Evolutionary conservation across 2,797 vertebrate species (phyloP).

Genomic region (Threskiornis aethiopicus): DNA sequence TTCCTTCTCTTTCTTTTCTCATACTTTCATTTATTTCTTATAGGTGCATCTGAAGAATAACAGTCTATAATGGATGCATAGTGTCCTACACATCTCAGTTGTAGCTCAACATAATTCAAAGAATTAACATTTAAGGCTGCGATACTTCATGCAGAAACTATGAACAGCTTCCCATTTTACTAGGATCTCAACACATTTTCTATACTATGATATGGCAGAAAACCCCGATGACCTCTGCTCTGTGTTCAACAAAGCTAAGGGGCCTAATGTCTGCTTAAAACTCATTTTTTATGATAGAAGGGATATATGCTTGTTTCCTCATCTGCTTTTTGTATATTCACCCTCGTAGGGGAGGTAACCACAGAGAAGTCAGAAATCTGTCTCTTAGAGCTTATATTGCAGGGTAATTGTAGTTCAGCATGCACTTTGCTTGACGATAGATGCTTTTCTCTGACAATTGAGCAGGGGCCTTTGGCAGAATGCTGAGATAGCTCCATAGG

Average conservation of each 20-base stretch:
- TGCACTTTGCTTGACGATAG: not conserved
- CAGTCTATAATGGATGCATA: not conserved
- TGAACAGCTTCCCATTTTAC: not conserved
- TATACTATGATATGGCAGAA: not conserved
- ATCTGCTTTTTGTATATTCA: not conserved
- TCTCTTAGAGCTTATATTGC: not conserved
- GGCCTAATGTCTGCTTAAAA: not conserved
- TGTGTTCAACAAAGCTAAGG: not conserved
- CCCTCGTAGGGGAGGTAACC: not conserved
- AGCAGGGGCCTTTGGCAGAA: not conserved
- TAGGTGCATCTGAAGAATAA: not conserved
- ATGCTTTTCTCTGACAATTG: not conserved
- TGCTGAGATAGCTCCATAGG: not conserved
- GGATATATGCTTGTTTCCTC: not conserved
- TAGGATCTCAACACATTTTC: not conserved
- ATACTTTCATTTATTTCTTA: not conserved
- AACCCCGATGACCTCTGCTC: not conserved
- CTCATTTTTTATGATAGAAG: not conserved
- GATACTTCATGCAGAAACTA: not conserved
- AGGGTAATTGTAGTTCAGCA: accelerated
- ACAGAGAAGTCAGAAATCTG: not conserved
- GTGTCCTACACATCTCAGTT: not conserved
- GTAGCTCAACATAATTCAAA: not conserved
- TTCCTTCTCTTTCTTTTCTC: not conserved
- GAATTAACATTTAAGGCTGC: not conserved